Conservation (phyloP, 2,888 invertebrate species). For the Clistopyga incitator region DNA sequence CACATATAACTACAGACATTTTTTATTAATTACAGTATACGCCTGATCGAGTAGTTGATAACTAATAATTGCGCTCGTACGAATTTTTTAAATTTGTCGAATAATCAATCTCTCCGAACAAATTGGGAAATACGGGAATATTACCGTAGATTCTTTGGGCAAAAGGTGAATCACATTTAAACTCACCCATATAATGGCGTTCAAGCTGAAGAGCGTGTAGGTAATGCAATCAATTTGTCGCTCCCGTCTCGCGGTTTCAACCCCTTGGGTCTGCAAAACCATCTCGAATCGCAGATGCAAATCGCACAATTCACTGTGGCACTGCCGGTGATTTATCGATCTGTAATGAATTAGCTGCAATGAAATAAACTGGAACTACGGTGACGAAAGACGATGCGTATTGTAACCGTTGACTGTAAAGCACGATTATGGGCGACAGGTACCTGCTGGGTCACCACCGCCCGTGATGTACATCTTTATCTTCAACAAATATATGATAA, state of each 20-base stretch:
- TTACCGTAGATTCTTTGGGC: background rate
- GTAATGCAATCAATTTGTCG: slow-evolving; percentile 92
- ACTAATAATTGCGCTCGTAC: background rate
- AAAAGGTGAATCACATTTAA: slow-evolving; percentile 23
- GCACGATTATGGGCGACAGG: slow-evolving; percentile 63
- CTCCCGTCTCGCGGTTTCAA: slow-evolving; percentile 87
- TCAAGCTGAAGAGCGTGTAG: slow-evolving; percentile 93
- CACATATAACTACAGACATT: background rate
- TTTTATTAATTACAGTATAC: background rate
- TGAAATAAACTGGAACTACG: slow-evolving; percentile 11
- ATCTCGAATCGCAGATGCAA: slow-evolving; percentile 65
- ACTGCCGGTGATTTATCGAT: background rate
- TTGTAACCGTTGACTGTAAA: slow-evolving; percentile 47
- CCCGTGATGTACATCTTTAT: slow-evolving; percentile 74
- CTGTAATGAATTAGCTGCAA: background rate
- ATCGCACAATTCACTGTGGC: slow-evolving; percentile 3
- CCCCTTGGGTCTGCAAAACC: slow-evolving; percentile 82
- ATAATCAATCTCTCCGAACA: background rate
- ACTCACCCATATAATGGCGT: slow-evolving; percentile 92
- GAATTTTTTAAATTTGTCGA: background rate
- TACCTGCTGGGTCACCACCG: slow-evolving; percentile 62
- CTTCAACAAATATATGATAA: slow-evolving; percentile 81
- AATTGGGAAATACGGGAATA: background rate
- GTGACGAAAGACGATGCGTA: slow-evolving; percentile 17
- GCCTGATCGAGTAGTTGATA: background rate